phyloP scores from a whole-genome alignment of 2,888 invertebrate species.

The Stenodera caucasica region DNA sequence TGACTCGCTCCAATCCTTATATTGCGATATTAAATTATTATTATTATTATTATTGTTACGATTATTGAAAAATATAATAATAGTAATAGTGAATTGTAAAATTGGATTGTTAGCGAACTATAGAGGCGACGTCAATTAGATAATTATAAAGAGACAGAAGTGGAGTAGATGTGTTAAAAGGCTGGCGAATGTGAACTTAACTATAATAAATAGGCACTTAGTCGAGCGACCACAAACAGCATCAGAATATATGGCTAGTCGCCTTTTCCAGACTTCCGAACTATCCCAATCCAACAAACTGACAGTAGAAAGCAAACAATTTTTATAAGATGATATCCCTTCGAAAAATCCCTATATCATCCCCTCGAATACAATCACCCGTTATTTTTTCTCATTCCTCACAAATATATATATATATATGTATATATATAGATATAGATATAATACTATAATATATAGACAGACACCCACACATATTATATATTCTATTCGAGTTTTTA shows the following conservation, averaged over 20 bases:
- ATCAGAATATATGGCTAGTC: constrained; percentile 29
- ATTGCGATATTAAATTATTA: not conserved
- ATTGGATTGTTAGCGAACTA: constrained; percentile 14
- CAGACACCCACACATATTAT: constrained; percentile 48
- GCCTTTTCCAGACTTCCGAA: constrained; percentile 23
- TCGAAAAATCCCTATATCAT: not conserved
- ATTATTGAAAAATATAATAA: not conserved
- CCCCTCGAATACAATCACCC: not conserved
- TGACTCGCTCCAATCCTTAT: too few species aligned
- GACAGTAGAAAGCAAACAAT: constrained; percentile 46
- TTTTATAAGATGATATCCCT: not conserved
- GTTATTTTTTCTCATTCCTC: not conserved
- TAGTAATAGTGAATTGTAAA: not conserved
- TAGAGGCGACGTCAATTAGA: constrained; percentile 26
- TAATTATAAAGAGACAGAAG: constrained; percentile 49
- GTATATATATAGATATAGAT: too few species aligned
- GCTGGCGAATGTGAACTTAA: constrained; percentile 44
- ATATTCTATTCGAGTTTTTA: constrained; percentile 58
- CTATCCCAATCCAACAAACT: constrained; percentile 30
- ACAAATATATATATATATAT: constrained; percentile 42
- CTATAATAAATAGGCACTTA: constrained; percentile 56
- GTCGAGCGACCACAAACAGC: constrained; percentile 52
- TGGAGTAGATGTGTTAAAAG: constrained; percentile 55
- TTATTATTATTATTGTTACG: not conserved
- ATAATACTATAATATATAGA: constrained; percentile 35